Conservation (phyloP, 2,113 vertebrate genomes). For the Lepisosteus osseus region DNA sequence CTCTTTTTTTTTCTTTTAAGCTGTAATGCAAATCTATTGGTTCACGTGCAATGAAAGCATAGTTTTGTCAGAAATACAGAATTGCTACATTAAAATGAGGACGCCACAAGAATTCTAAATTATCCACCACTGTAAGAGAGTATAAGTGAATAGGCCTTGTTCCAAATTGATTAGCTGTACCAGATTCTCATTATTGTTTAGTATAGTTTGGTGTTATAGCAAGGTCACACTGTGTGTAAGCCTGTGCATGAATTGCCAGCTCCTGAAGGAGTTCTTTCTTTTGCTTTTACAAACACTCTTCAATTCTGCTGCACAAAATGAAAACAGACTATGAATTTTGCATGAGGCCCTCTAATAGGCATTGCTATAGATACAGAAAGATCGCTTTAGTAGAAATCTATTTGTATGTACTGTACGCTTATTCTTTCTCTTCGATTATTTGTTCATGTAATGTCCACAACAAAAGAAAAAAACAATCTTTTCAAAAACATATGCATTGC, state of each 20-base stretch:
- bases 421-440: no score
- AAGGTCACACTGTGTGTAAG: conserved; percentile 5
- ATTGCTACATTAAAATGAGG: background rate
- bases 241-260: conserved; percentile 4
- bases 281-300: conserved; percentile 1
- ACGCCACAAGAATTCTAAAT: background rate
- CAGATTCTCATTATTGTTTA: conserved; percentile 12
- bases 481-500: background rate
- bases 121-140: background rate
- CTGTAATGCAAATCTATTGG: no score
- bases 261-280: background rate
- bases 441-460: background rate
- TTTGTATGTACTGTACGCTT: background rate
- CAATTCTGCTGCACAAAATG: background rate
- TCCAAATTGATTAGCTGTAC: conserved; percentile 1
- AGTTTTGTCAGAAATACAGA: no score
- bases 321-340: conserved; percentile 13
- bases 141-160: no score
- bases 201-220: background rate
- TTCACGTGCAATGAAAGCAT: no score
- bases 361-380: background rate
- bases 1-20: no score
- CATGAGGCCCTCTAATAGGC: background rate
- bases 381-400: background rate
- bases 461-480: background rate